Conservation (phyloP, 2,113 vertebrate species). For the Calidris pugnax region DNA sequence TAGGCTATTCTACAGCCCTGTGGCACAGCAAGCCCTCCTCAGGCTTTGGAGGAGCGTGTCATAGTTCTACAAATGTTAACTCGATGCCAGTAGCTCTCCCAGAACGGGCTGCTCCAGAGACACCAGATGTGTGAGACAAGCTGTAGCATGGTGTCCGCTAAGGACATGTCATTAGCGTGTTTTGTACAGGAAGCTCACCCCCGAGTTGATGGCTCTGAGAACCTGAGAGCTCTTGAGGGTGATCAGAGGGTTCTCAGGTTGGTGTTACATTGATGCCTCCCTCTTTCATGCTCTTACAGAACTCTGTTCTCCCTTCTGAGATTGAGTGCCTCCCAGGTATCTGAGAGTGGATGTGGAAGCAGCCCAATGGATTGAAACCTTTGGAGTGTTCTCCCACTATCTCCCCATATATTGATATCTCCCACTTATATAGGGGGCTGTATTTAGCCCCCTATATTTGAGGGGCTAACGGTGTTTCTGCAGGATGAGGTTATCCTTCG, state of each 20-base stretch:
- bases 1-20: background rate
- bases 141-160: background rate
- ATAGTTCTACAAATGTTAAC: background rate
- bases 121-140: background rate
- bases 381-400: background rate
- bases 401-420: background rate
- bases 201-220: background rate
- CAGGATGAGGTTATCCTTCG: background rate
- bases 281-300: background rate
- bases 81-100: background rate
- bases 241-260: background rate
- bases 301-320: background rate
- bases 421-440: no score
- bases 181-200: background rate
- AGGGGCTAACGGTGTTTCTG: background rate
- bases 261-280: background rate
- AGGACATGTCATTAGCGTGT: background rate
- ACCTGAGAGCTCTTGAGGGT: background rate
- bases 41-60: background rate
- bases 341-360: background rate
- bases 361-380: background rate
- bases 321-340: background rate
- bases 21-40: background rate
- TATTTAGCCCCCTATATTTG: background rate
- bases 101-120: background rate